phyloP scores from a whole-genome alignment of 1,140 invertebrate species.

The Ditylenchus dipsaci region DNA sequence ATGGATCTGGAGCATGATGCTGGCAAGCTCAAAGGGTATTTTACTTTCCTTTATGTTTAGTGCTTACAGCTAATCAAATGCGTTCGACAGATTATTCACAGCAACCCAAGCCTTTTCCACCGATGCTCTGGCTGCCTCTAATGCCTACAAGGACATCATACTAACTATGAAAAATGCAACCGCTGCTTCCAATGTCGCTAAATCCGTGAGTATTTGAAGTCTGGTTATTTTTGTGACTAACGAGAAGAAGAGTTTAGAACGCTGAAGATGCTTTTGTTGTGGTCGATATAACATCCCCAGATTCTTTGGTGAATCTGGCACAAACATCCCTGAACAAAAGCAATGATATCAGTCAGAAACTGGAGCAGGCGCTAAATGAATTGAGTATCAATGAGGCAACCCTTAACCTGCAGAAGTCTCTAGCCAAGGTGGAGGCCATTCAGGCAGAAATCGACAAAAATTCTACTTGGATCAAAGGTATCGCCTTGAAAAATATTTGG shows the following conservation, averaged over 20 bases:
- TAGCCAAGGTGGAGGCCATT: slow-evolving; percentile 20
- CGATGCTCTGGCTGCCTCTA: slow-evolving; percentile 49
- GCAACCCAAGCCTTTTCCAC: slow-evolving; percentile 34
- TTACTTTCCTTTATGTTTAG: neutral
- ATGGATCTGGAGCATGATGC: slow-evolving; percentile 38
- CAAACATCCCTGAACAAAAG: slow-evolving; percentile 18
- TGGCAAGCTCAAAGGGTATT: slow-evolving; percentile 25
- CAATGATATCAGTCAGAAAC: slow-evolving; percentile 14
- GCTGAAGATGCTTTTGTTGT: slow-evolving; percentile 31
- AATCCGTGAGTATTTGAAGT: slow-evolving; percentile 3
- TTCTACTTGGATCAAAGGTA: slow-evolving; percentile 34
- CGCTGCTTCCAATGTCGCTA: slow-evolving; percentile 35
- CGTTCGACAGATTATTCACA: neutral
- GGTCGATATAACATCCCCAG: slow-evolving; percentile 9
- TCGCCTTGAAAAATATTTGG: neutral
- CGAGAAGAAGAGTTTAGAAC: neutral
- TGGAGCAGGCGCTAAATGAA: slow-evolving; percentile 16
- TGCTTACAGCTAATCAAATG: neutral
- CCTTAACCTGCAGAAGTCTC: slow-evolving; percentile 15
- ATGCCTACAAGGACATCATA: slow-evolving; percentile 52
- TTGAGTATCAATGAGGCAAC: slow-evolving; percentile 12
- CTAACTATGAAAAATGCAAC: slow-evolving; percentile 47
- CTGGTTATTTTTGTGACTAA: neutral
- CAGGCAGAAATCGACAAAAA: slow-evolving; percentile 18
- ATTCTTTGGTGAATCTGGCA: slow-evolving; percentile 33